Evolutionary conservation across 2,888 invertebrate genomes (phyloP), one percentile per base, ranked within the genome.

Genomic region (Phortica okadai): DNA sequence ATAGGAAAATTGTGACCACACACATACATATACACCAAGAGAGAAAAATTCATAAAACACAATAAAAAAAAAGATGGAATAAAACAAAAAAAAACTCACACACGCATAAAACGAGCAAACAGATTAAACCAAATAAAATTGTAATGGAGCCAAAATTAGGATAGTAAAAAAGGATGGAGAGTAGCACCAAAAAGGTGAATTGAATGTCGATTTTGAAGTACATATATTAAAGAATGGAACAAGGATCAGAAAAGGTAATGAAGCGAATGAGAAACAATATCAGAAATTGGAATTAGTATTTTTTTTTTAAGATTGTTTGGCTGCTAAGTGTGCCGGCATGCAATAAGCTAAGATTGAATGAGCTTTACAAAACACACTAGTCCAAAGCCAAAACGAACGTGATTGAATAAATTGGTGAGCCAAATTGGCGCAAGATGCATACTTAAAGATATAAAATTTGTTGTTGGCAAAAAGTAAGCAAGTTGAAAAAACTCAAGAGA

Each of bases 1-100:
- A 75, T 74, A 77, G 85, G 76, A 80, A 83, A 78, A 79, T 79
- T 83, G 82, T 81, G 82, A 85, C 81, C 84, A 86, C 84, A 84
- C 83, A 87, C 87, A 82, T 82, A 86, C 84, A 88, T 83, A 89
- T 82, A 62, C n/a, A 84, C 77, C 78, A 84, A 82, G 41, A 75
- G 70, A 79, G 67, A 74, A 74, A 73, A 70, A 74, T 74, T 6
- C 8, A 74, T 16, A 25, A 11, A 62, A 76, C 75, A 70, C 7
- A 41, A 78, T 75, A 74, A 76, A 75, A 50, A 72, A 58, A 56
- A 77, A 10, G 73, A 42, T 41, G 64, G 6, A 41, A 50, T 73
- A 25, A 16, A 58, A 75, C 16, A 21, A 21, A 59, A 58, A 58
- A 45, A 25, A 76, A 44, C 25, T 62, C 44, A 73, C 45, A 67